A percentile compares a stretch with the other conserved stretches of the same genome.
Conservation (phyloP, 2,888 invertebrate genomes). For the Tholera decimalis region DNA sequence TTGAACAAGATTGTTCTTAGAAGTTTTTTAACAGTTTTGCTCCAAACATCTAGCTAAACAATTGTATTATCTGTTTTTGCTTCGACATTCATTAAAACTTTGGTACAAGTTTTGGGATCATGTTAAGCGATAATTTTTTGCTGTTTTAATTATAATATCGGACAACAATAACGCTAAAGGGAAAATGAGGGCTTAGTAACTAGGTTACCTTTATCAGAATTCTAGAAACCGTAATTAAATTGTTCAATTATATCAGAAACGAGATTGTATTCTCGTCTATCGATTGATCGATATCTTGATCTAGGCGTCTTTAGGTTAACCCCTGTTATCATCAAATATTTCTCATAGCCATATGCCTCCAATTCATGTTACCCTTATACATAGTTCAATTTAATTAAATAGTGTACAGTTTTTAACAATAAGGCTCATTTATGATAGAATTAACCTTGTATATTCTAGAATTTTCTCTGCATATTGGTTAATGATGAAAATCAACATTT, state of each 20-base stretch:
- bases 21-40: constrained; percentile 32
- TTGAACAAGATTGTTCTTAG: constrained; percentile 3
- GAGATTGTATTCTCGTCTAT: neutral
- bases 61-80: constrained; percentile 16
- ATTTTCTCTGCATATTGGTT: constrained; percentile 6
- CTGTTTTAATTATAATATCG: constrained; percentile 17
- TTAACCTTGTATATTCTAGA: neutral
- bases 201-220: constrained; percentile 16
- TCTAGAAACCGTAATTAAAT: constrained; percentile 31
- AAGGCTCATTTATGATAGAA: too few relatives aligned
- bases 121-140: constrained; percentile 28
- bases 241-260: constrained; percentile 13
- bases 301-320: neutral
- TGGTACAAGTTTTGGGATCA: constrained; percentile 33
- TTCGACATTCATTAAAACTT: constrained; percentile 47
- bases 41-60: constrained; percentile 15
- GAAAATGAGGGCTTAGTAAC: constrained; percentile 23
- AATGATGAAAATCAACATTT: too few relatives aligned
- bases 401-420: too few relatives aligned
- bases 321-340: neutral
- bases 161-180: constrained; percentile 12
- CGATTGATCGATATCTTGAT: neutral
- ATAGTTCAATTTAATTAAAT: neutral
- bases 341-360: neutral
- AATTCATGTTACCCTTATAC: neutral